Base-by-base conservation (phyloP, 2,888 invertebrate genomes). In the Thymelicus acteon region DNA sequence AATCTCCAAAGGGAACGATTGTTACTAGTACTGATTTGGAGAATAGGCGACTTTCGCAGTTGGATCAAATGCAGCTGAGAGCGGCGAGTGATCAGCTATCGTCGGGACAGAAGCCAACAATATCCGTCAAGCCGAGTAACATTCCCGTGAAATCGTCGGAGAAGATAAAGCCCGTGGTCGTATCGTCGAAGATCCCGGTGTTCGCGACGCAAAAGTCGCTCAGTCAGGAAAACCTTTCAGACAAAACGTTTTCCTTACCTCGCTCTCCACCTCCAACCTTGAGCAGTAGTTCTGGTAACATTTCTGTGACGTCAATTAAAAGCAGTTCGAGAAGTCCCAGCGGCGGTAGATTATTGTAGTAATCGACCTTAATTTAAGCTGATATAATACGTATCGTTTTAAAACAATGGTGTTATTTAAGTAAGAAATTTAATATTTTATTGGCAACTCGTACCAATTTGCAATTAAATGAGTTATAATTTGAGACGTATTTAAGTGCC, bases 271-370 rank as follows among this genome's bases (percentile, higher is more conserved):
- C 93, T 0, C 90, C 90, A 0, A 80, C 83, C 12, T 80, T 89
- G 52, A 91, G 86, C 72, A 81, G 89, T 73, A 92, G 92, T 77
- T 87, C 93, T 6, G 92, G 92, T 0, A 94, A 94, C 67, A 90
- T 94, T 71, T 94, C 95, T 5, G 95, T 95, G 0, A 95, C 95
- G n/a, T 95, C 95, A 0, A 95, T 95, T 61, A 94, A 95, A 75
- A 95, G 90, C 78, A 95, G 95, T 78, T 95, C 95, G 13, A 93
- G 85, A 78, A 94, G 92, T 80, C 94, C 94, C 0, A 94, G 94
- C 72, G 94, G 94, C 15, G 94, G 94, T 19, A 90, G 88, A 79
- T 76, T 90, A 76, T 54, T 75, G 60, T 74, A 63, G 61, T 52
- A 8, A 54, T 19, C 12, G 19, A 47, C 2, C 12, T 47, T 40